A percentile compares a stretch with the other conserved stretches of the same genome.
Evolutionary conservation across 2,888 invertebrate genomes (phyloP).

Genomic region (Ochlodes sylvanus): DNA sequence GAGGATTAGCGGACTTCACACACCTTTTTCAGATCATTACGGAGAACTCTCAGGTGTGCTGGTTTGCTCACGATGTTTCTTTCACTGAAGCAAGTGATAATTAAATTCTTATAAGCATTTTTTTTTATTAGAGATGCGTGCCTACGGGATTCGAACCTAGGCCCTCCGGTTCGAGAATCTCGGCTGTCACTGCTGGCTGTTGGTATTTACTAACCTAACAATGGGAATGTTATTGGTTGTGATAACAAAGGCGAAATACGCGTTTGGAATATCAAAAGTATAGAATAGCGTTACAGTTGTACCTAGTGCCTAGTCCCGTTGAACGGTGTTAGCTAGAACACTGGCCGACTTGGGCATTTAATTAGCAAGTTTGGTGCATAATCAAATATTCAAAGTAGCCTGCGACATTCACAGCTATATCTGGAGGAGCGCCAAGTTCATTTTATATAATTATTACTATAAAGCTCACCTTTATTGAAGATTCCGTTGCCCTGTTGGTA

Average conservation of each 20-base stretch:
- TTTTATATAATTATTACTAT: constrained; percentile 8
- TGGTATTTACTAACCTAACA: too few relatives aligned
- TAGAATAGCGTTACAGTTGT: neutral
- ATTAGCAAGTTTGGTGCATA: constrained; percentile 61
- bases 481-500: neutral
- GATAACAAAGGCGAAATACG: neutral
- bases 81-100: too few relatives aligned
- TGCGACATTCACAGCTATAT: constrained; percentile 43
- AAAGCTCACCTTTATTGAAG: neutral
- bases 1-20: too few relatives aligned
- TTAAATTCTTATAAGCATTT: too few relatives aligned
- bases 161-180: too few relatives aligned
- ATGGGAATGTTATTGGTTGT: too few relatives aligned
- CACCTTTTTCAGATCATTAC: too few relatives aligned
- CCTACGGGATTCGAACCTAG: too few relatives aligned
- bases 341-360: constrained; percentile 48
- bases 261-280: neutral
- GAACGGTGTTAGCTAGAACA: constrained; percentile 25
- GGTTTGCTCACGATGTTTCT: too few relatives aligned
- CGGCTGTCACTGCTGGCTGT: too few relatives aligned
- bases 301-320: constrained; percentile 2
- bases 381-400: constrained; percentile 68
- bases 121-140: too few relatives aligned
- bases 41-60: too few relatives aligned
- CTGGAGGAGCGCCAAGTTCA: constrained; percentile 19